Evolutionary conservation across 2,797 vertebrate species (phyloP), one percentile per base, ranked within the genome.

Genomic region (Pangasius krempfi): DNA sequence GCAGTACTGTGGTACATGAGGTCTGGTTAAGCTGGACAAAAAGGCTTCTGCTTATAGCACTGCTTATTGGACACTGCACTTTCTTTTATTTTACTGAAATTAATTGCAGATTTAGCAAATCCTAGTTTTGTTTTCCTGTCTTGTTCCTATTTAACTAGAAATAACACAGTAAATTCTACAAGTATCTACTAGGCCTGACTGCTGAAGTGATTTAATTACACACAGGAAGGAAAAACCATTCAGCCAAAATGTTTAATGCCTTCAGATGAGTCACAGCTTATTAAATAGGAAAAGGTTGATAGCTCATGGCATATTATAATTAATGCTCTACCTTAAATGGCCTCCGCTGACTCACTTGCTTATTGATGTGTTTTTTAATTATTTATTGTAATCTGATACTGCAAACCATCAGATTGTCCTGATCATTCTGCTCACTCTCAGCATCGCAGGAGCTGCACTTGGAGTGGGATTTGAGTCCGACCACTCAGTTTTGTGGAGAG

Each of bases 191-290:
- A n/a, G 16, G 33, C 47, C 70, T 75, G 68, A 62, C 54, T 16
- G 44, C 5, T 72, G 33, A 72, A 72, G 16, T 52, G 60, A 83
- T 86, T 56, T 86, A 2, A 37, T 58, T 72, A 75, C 16, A 76
- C 33, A 58, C 75, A 85, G 13, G 70, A 47, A 82, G 6, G 54
- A 66, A 85, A 75, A 60, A 33, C 7, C 56, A n/a, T 14, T 12
- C 83, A 85, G 88, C 27, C 3, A 3, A 84, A 86, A 66, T 50
- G 33, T 79, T 80, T 47, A 75, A 75, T 27, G 64, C 60, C 30
- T 75, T 82, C 13, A n/a, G 40, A 58, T 79, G 47, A 79, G 50
- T 62, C 27, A 62, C 12, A 60, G 20, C 58, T 80, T 56, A 82
- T 44, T 44, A 33, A 82, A 60, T 33, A 20, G 62, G 60, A 44